Evolutionary conservation across 2,113 vertebrate genomes (phyloP).

Genomic region (Cyprinus carpio): DNA sequence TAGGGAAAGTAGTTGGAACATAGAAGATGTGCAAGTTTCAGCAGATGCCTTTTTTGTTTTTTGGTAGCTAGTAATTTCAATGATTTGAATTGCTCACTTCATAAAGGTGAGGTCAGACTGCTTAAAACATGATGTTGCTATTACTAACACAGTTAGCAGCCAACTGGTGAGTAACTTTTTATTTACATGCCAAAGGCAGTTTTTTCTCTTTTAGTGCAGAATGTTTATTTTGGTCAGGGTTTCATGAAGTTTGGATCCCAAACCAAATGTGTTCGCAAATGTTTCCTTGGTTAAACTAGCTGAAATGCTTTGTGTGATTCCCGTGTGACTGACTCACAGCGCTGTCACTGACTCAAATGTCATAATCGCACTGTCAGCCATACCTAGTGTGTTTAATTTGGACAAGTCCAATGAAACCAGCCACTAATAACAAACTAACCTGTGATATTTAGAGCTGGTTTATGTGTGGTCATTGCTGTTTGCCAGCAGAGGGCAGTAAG

Average conservation of each 20-base stretch:
- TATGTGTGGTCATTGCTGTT: neutral
- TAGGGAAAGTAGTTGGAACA: neutral
- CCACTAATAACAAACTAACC: neutral
- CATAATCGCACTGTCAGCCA: neutral
- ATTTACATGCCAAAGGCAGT: neutral
- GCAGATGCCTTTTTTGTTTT: too few relatives aligned
- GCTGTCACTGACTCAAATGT: neutral
- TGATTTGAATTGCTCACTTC: neutral
- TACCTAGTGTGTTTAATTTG: neutral
- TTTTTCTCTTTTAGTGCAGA: too few relatives aligned
- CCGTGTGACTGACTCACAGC: neutral
- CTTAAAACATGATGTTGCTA: neutral
- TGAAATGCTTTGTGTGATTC: neutral
- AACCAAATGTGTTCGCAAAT: neutral
- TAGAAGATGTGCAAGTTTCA: too few relatives aligned
- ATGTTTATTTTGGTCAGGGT: too few relatives aligned
- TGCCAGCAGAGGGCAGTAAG: constrained; percentile 56
- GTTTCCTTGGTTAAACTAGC: neutral
- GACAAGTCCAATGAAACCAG: neutral
- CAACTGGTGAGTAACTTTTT: neutral
- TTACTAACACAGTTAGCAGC: neutral
- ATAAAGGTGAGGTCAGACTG: neutral
- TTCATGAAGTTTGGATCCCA: too few relatives aligned
- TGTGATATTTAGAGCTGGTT: neutral
- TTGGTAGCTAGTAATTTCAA: too few relatives aligned